Evolutionary conservation across 2,888 invertebrate genomes (phyloP).

Genomic region (Lasioglossum pauxillum): DNA sequence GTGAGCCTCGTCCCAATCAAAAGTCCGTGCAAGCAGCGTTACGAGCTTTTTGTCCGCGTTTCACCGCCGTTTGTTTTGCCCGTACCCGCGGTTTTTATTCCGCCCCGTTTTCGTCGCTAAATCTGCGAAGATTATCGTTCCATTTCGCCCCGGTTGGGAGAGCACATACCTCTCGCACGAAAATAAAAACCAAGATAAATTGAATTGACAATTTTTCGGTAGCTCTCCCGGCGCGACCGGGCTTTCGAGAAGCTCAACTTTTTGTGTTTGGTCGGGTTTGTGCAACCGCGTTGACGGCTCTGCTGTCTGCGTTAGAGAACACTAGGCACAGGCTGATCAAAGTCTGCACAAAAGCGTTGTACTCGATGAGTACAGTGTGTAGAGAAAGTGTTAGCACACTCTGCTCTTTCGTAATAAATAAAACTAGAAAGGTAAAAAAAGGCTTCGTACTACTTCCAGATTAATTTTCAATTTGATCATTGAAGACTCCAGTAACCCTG

Average conservation of each 20-base stretch:
- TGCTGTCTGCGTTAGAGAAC: neutral
- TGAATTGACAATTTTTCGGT: conserved; percentile 12
- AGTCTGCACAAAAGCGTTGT: neutral
- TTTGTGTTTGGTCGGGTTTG: neutral
- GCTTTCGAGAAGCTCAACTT: neutral
- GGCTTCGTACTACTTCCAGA: neutral
- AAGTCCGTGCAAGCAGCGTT: conserved; percentile 15
- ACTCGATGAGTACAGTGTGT: neutral
- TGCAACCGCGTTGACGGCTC: neutral
- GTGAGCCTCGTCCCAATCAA: conserved; percentile 35
- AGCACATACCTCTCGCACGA: neutral
- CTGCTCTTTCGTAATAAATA: neutral
- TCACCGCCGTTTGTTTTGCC: conserved; percentile 42
- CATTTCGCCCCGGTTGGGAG: conserved; percentile 13
- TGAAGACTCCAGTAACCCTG: neutral
- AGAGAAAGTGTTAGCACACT: neutral
- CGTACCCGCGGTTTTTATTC: conserved; percentile 28
- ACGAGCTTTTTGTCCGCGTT: conserved; percentile 41
- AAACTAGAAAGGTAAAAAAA: neutral
- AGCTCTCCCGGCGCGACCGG: neutral
- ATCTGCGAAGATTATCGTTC: conserved; percentile 51
- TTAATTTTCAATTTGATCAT: neutral
- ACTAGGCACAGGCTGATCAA: neutral
- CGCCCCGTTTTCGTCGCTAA: neutral
- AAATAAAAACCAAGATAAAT: conserved; percentile 25